phyloP scores from a whole-genome alignment of 2,888 invertebrate genomes.

The Ormyrus thymus region DNA sequence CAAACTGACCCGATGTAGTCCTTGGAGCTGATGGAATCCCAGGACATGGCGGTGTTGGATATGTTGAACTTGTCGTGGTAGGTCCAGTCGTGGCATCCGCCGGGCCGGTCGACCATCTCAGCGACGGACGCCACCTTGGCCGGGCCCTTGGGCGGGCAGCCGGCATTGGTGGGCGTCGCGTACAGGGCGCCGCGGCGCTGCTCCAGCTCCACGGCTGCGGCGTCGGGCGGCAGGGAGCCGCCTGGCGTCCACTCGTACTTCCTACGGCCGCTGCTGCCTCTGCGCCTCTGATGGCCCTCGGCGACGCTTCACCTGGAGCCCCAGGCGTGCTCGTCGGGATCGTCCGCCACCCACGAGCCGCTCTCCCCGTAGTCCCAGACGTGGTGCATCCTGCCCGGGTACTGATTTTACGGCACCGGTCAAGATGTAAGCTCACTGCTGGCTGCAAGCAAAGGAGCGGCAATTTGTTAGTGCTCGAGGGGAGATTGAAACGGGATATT shows the following conservation, averaged over 20 bases:
- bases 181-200: slow-evolving; percentile 21
- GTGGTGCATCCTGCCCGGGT: not conserved
- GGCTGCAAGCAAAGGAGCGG: no score
- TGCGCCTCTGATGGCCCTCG: slow-evolving; percentile 1
- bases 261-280: not conserved
- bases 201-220: slow-evolving; percentile 29
- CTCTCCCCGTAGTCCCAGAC: not conserved
- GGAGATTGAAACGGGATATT: no score
- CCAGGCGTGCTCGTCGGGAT: slow-evolving; percentile 30
- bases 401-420: no score
- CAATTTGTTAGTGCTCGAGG: no score
- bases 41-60: slow-evolving; percentile 82
- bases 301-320: slow-evolving; percentile 39
- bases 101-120: slow-evolving; percentile 47
- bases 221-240: not conserved
- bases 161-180: slow-evolving; percentile 45
- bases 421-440: no score
- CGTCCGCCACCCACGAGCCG: slow-evolving; percentile 4
- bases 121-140: slow-evolving; percentile 51
- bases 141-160: slow-evolving; percentile 25
- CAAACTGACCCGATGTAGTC: slow-evolving; percentile 84
- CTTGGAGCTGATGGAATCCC: slow-evolving; percentile 89
- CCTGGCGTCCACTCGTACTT: no score
- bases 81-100: slow-evolving; percentile 53
- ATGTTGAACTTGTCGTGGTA: slow-evolving; percentile 59